A percentile compares a stretch with the other conserved stretches of the same genome.
Conservation (phyloP, 1,140 invertebrate genomes). For the Eubasilissa regina region DNA sequence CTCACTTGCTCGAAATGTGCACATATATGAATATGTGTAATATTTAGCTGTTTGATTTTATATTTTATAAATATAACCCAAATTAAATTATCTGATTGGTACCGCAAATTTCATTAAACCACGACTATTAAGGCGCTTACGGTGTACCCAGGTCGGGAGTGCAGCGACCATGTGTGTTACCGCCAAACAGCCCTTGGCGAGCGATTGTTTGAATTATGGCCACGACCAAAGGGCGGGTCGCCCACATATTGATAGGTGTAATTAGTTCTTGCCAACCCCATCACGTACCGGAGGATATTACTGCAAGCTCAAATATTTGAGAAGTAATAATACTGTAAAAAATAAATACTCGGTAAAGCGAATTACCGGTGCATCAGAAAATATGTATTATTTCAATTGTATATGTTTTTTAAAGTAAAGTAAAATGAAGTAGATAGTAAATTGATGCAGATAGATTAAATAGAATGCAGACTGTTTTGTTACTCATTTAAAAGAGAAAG, state of each 20-base stretch:
- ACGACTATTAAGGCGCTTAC: no score
- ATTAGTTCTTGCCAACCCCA: slow-evolving; percentile 38
- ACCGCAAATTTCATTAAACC: not conserved
- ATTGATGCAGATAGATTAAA: no score
- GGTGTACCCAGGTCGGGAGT: not conserved
- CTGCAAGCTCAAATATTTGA: not conserved
- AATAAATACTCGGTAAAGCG: not conserved
- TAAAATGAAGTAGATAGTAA: no score
- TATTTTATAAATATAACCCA: not conserved
- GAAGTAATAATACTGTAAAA: not conserved
- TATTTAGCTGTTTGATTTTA: no score
- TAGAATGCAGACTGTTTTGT: no score
- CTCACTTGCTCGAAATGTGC: no score
- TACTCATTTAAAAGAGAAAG: no score
- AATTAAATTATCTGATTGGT: not conserved
- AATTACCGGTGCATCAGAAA: no score
- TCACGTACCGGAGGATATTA: not conserved
- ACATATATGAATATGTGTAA: no score
- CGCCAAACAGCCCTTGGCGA: slow-evolving; percentile 8
- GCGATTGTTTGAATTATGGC: slow-evolving; percentile 39
- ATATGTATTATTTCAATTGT: no score
- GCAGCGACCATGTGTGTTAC: not conserved
- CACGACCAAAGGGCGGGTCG: slow-evolving; percentile 20
- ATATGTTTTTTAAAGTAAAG: no score
- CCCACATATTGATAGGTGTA: slow-evolving; percentile 41